Conservation (phyloP, 2,113 vertebrate genomes). For the Ageneiosus marmoratus region DNA sequence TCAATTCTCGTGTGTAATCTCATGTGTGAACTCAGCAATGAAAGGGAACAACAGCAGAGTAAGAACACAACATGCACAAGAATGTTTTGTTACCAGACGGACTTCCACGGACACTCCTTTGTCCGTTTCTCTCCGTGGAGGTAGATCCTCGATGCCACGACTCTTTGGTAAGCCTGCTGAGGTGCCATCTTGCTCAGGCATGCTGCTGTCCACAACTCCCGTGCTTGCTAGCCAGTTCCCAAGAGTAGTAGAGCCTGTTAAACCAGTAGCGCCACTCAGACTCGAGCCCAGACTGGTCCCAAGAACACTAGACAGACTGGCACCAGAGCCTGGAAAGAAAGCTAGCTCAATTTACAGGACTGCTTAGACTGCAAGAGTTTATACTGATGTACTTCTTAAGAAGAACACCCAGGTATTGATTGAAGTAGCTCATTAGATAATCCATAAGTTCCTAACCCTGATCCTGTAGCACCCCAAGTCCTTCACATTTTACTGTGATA, state of each 20-base stretch:
- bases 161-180: conserved; percentile 70
- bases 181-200: conserved; percentile 71
- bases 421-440: background rate
- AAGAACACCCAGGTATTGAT: background rate
- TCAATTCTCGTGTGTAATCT: conserved; percentile 12
- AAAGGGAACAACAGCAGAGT: background rate
- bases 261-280: conserved; percentile 26
- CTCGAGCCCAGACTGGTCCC: conserved; percentile 24
- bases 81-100: conserved; percentile 68
- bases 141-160: conserved; percentile 76
- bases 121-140: conserved; percentile 80
- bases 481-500: background rate
- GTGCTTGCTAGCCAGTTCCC: conserved; percentile 66
- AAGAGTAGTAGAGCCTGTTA: conserved; percentile 58
- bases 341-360: background rate
- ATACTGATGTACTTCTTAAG: background rate
- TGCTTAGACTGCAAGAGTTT: background rate
- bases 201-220: conserved; percentile 56
- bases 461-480: background rate
- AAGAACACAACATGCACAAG: background rate
- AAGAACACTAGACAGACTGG: conserved; percentile 40
- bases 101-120: conserved; percentile 91
- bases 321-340: conserved; percentile 40
- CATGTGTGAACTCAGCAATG: background rate
- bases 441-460: background rate